These are phyloP conservation scores for Papilio machaon DNA, from an alignment of 1,140 invertebrate genomes.

Conservation along the genomic window DNA sequence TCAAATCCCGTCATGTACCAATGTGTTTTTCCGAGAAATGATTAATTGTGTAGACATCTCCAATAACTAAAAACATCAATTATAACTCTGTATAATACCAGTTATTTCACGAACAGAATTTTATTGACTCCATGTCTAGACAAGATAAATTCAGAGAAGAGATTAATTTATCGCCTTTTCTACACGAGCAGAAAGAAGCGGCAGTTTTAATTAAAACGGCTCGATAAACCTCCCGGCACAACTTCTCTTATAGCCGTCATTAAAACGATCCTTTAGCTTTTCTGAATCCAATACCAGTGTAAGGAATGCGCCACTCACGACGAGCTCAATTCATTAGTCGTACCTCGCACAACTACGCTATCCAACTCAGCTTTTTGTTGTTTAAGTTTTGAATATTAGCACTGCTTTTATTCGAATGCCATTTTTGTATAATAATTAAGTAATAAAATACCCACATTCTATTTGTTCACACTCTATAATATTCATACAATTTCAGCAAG, in stretches of 20 bases:
- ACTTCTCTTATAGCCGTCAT: slow-evolving; percentile 55
- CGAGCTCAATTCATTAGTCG: slow-evolving; percentile 72
- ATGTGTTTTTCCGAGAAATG: no score
- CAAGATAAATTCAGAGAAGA: slow-evolving; percentile 9
- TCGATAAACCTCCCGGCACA: slow-evolving; percentile 46
- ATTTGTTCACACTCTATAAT: no score
- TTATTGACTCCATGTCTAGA: not conserved
- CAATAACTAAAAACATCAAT: not conserved
- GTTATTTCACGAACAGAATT: not conserved
- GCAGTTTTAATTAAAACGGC: slow-evolving; percentile 34
- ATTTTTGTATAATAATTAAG: not conserved
- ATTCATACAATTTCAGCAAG: not conserved
- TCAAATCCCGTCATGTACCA: no score
- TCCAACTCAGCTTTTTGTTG: slow-evolving; percentile 9
- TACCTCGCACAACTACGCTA: not conserved
- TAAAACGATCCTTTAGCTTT: slow-evolving; percentile 56
- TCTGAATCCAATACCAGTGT: slow-evolving; percentile 62
- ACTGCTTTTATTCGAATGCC: not conserved
- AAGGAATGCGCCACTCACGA: slow-evolving; percentile 67
- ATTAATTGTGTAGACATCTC: no score
- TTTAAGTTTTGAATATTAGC: not conserved
- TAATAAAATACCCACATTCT: no score
- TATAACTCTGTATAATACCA: not conserved
- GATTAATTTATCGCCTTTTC: slow-evolving; percentile 16
- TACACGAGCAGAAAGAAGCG: slow-evolving; percentile 19